These are phyloP conservation scores for Brachypalpus laphriformis DNA, from an alignment of 2,888 invertebrate species.

Conservation along the genomic window DNA sequence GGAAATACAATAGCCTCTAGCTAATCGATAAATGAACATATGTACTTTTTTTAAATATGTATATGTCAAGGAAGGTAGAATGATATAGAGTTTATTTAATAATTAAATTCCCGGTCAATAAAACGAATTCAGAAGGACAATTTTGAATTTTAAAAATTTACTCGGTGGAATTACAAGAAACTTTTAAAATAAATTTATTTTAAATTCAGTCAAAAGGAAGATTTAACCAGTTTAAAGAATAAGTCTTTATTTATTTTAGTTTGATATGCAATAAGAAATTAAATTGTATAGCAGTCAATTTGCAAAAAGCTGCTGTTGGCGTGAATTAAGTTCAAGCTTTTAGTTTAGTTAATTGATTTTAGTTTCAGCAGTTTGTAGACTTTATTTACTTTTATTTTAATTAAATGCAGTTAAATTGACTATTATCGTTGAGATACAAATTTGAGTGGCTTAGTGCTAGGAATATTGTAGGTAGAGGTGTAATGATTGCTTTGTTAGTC, in stretches of 20 bases:
- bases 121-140: conserved; percentile 39
- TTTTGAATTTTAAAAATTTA: conserved; percentile 2
- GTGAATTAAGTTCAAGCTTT: not conserved
- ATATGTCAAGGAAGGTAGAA: conserved; percentile 52
- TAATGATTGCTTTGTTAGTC: conserved; percentile 45
- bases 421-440: conserved; percentile 20
- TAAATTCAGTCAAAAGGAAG: conserved; percentile 17
- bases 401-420: conserved; percentile 57
- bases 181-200: not conserved
- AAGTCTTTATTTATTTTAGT: not conserved
- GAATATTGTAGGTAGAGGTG: conserved; percentile 38
- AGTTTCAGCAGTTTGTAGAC: not conserved
- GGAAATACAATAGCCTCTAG: conserved; percentile 66
- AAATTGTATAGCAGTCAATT: not conserved
- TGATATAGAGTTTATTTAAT: conserved; percentile 51
- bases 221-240: not conserved
- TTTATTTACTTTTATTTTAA: conserved; percentile 5
- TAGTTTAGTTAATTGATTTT: not conserved
- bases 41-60: conserved; percentile 55
- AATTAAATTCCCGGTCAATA: conserved; percentile 10
- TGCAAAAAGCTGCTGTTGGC: conserved; percentile 13
- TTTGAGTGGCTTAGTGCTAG: conserved; percentile 42
- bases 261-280: conserved; percentile 23
- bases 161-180: conserved; percentile 40
- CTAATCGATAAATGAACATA: conserved; percentile 63